Base-by-base conservation (phyloP, 2,113 vertebrate genomes). In the Lichenostomus cassidix region DNA sequence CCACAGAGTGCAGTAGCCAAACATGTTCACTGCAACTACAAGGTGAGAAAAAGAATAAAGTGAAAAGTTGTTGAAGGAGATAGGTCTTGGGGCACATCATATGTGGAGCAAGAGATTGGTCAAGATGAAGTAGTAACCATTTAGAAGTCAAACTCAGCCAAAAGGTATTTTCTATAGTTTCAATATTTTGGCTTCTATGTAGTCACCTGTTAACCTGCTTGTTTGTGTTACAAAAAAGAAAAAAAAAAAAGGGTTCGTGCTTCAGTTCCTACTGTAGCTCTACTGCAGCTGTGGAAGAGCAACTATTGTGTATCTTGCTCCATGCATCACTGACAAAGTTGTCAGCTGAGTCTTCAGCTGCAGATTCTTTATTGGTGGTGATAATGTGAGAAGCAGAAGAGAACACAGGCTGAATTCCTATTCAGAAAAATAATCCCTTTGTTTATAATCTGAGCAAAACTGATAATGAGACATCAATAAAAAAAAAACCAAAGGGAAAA, bases 311-410 rank as follows among this genome's bases (percentile, higher is more conserved):
- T 73, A 69, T 42, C 7, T 47, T 69, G 33, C 69, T 85, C 88
- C 89, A 91, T 91, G 55, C 65, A 91, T 92, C 87, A 89, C 47
- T 87, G 89, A 88, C 27, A 91, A 84, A 86, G 59, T 69, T 92
- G 55, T 88, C 94, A 92, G 31, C 83, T 89, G 56, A 94, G 74
- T 69, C 70, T 58, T 56, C 9, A 17, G 49, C 68, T 96, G 83
- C 64, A 92, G 80, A 78, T 87, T 96, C 63, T 90, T 95, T 94
- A 94, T 87, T 73, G 42, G 87, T 83, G 64, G n/a, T 73, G 64
- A 93, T 86, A 92, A 95, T 59, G 28, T 1, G 3, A 96, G 77
- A 90, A 93, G 44, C 91, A 95, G 89, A 97, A 92, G 80, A 87
- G 46, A 93, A 41, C 87, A 91, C 85, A 95, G 67, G 39, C 35